Percentiles rank a stretch among this genome's conserved stretches.
Evolutionary conservation across 2,888 invertebrate genomes (phyloP).

Genomic region (Apantesis nais): DNA sequence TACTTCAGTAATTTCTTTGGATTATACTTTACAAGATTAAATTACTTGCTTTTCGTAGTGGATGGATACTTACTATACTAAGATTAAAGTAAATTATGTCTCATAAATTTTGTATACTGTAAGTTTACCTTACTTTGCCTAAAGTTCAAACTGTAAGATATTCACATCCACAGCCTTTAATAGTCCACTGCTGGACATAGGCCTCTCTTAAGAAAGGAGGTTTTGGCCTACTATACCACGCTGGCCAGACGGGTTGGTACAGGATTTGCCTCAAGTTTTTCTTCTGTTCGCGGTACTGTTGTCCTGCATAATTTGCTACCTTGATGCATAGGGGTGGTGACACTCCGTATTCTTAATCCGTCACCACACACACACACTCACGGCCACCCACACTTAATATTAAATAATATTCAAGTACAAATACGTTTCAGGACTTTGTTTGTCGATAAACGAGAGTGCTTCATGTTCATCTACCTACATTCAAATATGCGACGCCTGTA

Average conservation of each 20-base stretch:
- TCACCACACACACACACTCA: too few relatives aligned
- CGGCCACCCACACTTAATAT: too few relatives aligned
- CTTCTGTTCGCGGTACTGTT: too few relatives aligned
- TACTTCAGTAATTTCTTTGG: conserved; percentile 36
- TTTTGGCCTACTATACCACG: too few relatives aligned
- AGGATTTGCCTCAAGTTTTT: too few relatives aligned
- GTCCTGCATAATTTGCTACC: too few relatives aligned
- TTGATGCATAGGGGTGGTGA: too few relatives aligned
- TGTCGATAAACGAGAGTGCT: conserved; percentile 16
- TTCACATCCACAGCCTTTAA: too few relatives aligned
- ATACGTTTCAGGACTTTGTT: conserved; percentile 22
- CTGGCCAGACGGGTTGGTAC: too few relatives aligned
- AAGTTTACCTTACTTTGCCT: neutral
- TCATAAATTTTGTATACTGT: neutral
- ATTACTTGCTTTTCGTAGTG: conserved; percentile 8
- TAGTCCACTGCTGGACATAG: too few relatives aligned
- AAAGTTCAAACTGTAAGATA: neutral
- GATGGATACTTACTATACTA: neutral
- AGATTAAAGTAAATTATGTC: neutral
- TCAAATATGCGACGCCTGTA: conserved; percentile 5
- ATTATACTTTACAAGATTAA: conserved; percentile 34
- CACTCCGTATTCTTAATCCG: too few relatives aligned
- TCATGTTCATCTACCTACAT: conserved; percentile 20
- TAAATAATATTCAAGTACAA: conserved; percentile 24
- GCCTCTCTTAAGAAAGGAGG: too few relatives aligned